Evolutionary conservation across 2,113 vertebrate species (phyloP).

Genomic region (Hystrix brachyura): DNA sequence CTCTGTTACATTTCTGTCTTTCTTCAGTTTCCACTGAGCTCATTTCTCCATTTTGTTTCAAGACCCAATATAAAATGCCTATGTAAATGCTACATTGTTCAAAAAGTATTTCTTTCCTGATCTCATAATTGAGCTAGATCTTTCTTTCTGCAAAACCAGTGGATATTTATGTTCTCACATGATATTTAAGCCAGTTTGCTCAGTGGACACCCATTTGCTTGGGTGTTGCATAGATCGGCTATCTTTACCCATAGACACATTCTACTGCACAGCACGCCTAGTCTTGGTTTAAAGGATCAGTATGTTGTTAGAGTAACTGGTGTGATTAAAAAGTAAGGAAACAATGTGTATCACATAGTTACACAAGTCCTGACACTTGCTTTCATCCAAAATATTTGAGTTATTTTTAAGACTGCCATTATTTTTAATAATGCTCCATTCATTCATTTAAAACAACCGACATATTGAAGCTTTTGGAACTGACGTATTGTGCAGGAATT

Average conservation of each 20-base stretch:
- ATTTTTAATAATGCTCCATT: background rate
- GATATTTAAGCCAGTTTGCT: background rate
- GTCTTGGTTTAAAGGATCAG: background rate
- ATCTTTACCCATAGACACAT: background rate
- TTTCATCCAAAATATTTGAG: slow-evolving; percentile 7
- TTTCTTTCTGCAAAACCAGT: background rate
- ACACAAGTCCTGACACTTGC: background rate
- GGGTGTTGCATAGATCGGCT: background rate
- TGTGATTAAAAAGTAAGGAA: background rate
- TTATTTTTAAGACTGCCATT: background rate
- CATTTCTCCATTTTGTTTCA: background rate
- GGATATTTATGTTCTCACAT: background rate
- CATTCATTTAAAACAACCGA: background rate
- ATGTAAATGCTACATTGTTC: background rate
- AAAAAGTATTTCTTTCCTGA: background rate
- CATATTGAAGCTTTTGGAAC: background rate
- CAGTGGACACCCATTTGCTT: background rate
- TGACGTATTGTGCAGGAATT: background rate
- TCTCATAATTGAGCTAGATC: background rate
- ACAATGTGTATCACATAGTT: background rate
- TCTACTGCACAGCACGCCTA: background rate
- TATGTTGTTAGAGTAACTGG: background rate
- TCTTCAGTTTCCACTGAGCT: background rate
- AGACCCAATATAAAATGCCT: no score
- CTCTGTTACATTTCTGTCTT: background rate